phyloP scores from a whole-genome alignment of 2,113 vertebrate species.

The Nesospiza acunhae region DNA sequence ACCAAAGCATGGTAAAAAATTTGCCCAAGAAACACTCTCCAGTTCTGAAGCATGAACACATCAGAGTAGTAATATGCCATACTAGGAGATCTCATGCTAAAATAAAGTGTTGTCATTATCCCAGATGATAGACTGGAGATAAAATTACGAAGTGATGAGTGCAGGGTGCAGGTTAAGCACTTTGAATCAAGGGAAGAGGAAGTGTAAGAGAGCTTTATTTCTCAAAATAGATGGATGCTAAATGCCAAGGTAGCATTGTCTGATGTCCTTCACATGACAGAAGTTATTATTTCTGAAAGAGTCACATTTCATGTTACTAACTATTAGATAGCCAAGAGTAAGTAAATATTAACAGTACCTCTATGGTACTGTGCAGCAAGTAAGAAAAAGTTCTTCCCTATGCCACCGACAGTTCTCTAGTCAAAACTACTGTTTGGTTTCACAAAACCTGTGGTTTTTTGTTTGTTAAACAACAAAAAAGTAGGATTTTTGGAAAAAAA shows the following conservation, averaged over 20 bases:
- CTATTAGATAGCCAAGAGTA: not conserved
- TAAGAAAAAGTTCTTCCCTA: not conserved
- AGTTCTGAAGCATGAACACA: not conserved
- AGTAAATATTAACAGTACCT: not conserved
- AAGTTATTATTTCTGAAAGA: not conserved
- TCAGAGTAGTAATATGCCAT: not conserved
- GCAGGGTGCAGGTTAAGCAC: not conserved
- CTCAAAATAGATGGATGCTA: not conserved
- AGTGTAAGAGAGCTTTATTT: not conserved
- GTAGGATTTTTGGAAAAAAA: not conserved
- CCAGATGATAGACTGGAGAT: not conserved
- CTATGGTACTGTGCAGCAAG: not conserved
- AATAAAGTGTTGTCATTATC: not conserved
- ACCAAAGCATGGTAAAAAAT: not conserved
- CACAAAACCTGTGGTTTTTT: not conserved
- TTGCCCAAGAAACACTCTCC: not conserved
- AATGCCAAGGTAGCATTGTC: not conserved
- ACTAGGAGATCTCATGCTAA: not conserved
- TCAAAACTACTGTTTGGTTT: not conserved
- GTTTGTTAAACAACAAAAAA: not conserved
- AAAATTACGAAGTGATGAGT: not conserved
- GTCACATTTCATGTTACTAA: accelerated
- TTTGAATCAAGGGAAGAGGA: not conserved
- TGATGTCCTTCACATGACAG: not conserved
- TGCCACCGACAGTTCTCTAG: not conserved